Conservation (phyloP, 2,113 vertebrate species). For the Morone saxatilis region DNA sequence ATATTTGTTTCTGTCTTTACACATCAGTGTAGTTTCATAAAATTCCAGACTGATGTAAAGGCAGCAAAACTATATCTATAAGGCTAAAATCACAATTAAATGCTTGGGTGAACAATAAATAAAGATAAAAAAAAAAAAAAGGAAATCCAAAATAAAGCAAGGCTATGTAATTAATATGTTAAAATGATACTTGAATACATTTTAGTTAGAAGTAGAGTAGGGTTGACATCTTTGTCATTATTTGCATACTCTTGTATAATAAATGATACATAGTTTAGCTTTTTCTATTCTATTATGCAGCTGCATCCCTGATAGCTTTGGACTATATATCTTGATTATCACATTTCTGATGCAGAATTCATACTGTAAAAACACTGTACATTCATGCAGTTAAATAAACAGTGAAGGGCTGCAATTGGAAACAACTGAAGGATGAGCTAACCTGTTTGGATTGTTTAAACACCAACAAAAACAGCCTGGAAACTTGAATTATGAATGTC, state of each 20-base stretch:
- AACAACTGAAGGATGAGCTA: not conserved
- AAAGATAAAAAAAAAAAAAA: constrained; percentile 40
- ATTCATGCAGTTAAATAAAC: constrained; percentile 74
- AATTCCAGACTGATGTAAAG: constrained; percentile 45
- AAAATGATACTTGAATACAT: constrained; percentile 66
- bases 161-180: constrained; percentile 61
- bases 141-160: constrained; percentile 58
- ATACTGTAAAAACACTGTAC: constrained; percentile 75
- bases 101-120: constrained; percentile 80
- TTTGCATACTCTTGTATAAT: constrained; percentile 53
- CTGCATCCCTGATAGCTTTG: constrained; percentile 79
- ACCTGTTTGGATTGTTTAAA: constrained; percentile 34
- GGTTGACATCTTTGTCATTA: constrained; percentile 41
- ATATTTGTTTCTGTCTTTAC: constrained; percentile 27
- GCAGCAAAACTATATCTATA: constrained; percentile 62
- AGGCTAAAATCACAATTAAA: constrained; percentile 62
- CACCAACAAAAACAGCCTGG: constrained; percentile 18
- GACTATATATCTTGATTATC: constrained; percentile 68
- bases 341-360: constrained; percentile 70
- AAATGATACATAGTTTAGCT: constrained; percentile 57
- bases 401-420: constrained; percentile 29
- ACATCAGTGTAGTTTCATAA: constrained; percentile 21
- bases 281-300: constrained; percentile 62
- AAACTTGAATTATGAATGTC: constrained; percentile 40
- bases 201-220: constrained; percentile 65